Percentiles rank a stretch among this genome's conserved stretches.
Conservation (phyloP, 2,113 vertebrate species). For the Calyptomena viridis region DNA sequence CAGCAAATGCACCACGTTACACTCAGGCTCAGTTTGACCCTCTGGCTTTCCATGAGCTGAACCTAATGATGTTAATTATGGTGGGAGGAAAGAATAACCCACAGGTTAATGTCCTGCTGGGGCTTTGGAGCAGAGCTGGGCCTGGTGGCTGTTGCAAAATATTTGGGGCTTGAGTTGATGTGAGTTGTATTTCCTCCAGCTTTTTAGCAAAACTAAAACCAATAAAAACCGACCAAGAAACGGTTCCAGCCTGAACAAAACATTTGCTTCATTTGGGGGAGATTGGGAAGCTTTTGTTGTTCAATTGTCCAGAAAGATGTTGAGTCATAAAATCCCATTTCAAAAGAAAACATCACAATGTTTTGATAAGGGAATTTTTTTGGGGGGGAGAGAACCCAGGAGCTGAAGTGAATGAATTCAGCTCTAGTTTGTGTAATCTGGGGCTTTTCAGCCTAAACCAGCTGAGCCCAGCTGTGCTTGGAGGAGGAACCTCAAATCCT, state of each 20-base stretch:
- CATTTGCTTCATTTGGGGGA: background rate
- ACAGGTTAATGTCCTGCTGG: background rate
- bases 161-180: background rate
- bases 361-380: background rate
- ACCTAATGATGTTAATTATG: background rate
- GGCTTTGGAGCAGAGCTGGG: background rate
- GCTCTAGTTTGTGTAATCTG: background rate
- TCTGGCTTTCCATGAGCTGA: background rate
- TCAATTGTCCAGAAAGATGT: background rate
- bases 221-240: background rate
- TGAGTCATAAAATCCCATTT: background rate
- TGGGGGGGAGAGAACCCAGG: background rate
- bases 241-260: accelerated
- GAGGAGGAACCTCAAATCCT: background rate
- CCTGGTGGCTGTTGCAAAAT: background rate
- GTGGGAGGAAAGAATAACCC: background rate
- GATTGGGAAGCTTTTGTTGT: background rate
- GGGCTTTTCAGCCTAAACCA: background rate
- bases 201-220: background rate
- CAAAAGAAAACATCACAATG: background rate
- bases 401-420: background rate
- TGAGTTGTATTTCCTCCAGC: background rate
- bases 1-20: background rate
- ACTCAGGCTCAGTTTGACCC: background rate
- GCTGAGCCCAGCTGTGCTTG: background rate